Evolutionary conservation across 2,888 invertebrate genomes (phyloP).

Genomic region (Teleiodes luculella): DNA sequence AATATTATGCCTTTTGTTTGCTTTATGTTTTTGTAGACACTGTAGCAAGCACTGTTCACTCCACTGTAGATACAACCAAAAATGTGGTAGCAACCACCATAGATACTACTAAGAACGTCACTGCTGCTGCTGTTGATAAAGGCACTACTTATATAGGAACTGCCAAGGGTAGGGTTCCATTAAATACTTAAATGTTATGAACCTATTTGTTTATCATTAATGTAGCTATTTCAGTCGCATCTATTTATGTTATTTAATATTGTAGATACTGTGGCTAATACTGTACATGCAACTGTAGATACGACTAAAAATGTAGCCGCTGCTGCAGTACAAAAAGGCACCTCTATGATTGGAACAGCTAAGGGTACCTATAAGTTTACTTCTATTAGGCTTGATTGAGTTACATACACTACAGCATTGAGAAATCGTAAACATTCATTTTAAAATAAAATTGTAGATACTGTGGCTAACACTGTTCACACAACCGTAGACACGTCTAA

Average conservation of each 20-base stretch:
- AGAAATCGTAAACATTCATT: not conserved
- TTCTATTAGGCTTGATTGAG: not conserved
- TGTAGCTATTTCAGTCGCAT: no score
- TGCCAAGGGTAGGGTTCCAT: constrained; percentile 35
- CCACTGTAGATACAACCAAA: constrained; percentile 17
- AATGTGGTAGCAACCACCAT: not conserved
- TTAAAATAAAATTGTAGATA: constrained; percentile 11
- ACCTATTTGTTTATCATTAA: not conserved
- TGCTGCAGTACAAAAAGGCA: constrained; percentile 43
- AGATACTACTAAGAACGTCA: constrained; percentile 12
- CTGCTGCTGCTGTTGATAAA: constrained; percentile 42
- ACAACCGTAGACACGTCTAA: constrained; percentile 46
- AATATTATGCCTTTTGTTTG: no score
- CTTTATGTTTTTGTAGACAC: constrained; percentile 21
- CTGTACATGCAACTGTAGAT: constrained; percentile 40
- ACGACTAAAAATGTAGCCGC: constrained; percentile 47
- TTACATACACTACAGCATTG: not conserved
- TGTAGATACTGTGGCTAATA: constrained; percentile 26
- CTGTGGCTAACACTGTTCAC: constrained; percentile 33
- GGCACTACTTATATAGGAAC: constrained; percentile 34
- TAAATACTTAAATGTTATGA: not conserved
- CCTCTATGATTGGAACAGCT: constrained; percentile 33
- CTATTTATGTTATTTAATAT: not conserved
- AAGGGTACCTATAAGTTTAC: constrained; percentile 34
- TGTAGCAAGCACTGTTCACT: constrained; percentile 18